phyloP scores from a whole-genome alignment of 30 jellyfish, hydroid and myxozoan genomes.

The Aurelia sp. region DNA sequence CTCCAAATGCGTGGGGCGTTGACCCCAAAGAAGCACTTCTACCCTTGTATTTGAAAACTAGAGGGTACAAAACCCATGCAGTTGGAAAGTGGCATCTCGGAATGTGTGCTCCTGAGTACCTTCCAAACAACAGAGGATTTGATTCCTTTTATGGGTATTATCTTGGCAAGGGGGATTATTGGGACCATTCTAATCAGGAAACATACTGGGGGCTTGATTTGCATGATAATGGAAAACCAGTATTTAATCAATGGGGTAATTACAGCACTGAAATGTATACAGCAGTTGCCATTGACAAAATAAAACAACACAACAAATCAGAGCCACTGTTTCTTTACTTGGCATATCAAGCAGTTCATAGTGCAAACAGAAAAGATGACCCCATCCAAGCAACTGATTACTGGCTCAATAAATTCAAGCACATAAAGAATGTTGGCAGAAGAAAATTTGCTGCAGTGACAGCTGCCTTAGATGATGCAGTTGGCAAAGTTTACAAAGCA shows the following conservation, averaged over 20 bases:
- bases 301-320: slow-evolving; percentile 71
- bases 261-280: slow-evolving; percentile 94
- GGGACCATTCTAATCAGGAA: slow-evolving; percentile 90
- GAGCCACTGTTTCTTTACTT: slow-evolving; percentile 86
- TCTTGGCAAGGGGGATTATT: slow-evolving; percentile 93
- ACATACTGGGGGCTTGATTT: slow-evolving; percentile 92
- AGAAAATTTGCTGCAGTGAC: slow-evolving; percentile 95
- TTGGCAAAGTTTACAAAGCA: slow-evolving; percentile 76
- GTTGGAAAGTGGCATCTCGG: slow-evolving; percentile 99
- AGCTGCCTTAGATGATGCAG: slow-evolving; percentile 86
- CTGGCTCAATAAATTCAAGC: slow-evolving; percentile 75
- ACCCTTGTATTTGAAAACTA: slow-evolving; percentile 72
- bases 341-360: slow-evolving; percentile 98
- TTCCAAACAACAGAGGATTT: slow-evolving; percentile 94
- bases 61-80: slow-evolving; percentile 93
- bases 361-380: slow-evolving; percentile 87
- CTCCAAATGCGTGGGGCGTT: slow-evolving; percentile 95
- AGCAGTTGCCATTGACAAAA: slow-evolving; percentile 63
- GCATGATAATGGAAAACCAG: slow-evolving; percentile 94
- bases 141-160: slow-evolving; percentile 93
- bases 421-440: slow-evolving; percentile 77
- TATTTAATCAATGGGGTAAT: slow-evolving; percentile 88
- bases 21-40: slow-evolving; percentile 69
- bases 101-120: slow-evolving; percentile 74
- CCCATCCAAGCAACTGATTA: slow-evolving; percentile 91